A percentile compares a stretch with the other conserved stretches of the same genome.
Evolutionary conservation across 2,113 vertebrate species (phyloP).

Genomic region (Indicator maculatus): DNA sequence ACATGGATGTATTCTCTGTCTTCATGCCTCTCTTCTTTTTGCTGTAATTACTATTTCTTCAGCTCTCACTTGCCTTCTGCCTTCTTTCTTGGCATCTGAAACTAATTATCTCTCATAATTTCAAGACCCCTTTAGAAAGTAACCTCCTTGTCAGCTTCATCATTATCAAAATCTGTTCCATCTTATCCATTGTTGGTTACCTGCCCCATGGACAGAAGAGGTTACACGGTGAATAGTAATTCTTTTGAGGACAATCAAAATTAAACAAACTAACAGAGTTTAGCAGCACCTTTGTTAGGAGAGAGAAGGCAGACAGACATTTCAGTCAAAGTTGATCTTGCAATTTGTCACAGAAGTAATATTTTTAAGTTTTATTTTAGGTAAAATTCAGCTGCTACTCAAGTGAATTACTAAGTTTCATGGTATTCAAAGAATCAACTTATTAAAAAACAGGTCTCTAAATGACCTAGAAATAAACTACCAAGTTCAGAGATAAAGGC

Average conservation of each 20-base stretch:
- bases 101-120: not conserved
- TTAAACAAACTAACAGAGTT: not conserved
- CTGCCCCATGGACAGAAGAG: not conserved
- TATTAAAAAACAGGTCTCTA: not conserved
- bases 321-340: not conserved
- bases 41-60: not conserved
- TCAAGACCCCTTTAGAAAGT: not conserved
- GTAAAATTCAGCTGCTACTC: not conserved
- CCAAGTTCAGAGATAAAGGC: not conserved
- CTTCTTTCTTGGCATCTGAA: not conserved
- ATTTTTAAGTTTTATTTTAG: not conserved
- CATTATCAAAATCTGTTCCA: not conserved
- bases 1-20: not conserved
- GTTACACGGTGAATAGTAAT: not conserved
- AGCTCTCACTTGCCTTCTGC: not conserved
- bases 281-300: not conserved
- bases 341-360: not conserved
- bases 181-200: not conserved
- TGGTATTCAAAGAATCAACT: not conserved
- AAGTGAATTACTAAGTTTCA: not conserved
- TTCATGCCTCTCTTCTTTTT: not conserved
- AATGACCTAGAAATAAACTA: not conserved
- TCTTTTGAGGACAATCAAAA: not conserved
- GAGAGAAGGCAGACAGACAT: not conserved
- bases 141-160: not conserved